Base-by-base conservation (phyloP, 2,888 invertebrate genomes). In the Melanchra persicariae region DNA sequence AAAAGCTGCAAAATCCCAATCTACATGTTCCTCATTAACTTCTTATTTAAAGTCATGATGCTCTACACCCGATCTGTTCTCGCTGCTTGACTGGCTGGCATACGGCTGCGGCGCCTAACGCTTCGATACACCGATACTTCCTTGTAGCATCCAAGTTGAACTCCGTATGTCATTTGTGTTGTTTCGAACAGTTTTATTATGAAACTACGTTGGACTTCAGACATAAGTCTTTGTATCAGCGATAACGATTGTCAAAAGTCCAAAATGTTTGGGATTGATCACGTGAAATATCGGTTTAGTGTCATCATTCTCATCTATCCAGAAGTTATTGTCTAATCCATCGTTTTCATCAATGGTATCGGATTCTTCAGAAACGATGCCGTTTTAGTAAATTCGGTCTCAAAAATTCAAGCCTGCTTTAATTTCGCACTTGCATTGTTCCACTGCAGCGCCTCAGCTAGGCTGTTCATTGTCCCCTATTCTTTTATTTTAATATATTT, bases 51-150 rank as follows among this genome's bases (percentile, higher is more conserved):
- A 51, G 30, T 7, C 51, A 65, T 58, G 57, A 68, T 58, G 52
- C 61, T 61, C 54, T 54, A 45, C 34, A 57, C 55, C 22, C 10
- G 52, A 76, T 78, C 52, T 22, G 74, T 79, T 66, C 34, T 65
- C 69, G 69, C 69, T 60, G 62, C 22, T 65, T 74, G 78, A 63
- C 34, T 66, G 2, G 24, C 66, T 63, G 85, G 84, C 81, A 87
- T 82, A 85, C 88, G 86, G 85, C 60, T 84, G 74, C 55, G 65
- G 40, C 54, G 77, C 62, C 54, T 55, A 59, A 78, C 78, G 84
- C 77, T 80, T 65, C 81, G 86, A 83, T 83, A 84, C 77, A 52
- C 47, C 47, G 67, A 73, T 70, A 73, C 79, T 83, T 83, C 83
- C 83, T 81, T 67, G 82, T 82, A 84, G 62, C 69, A 70, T 77